Evolutionary conservation across 1,140 invertebrate species (phyloP).

Genomic region (Amyelois transitella): DNA sequence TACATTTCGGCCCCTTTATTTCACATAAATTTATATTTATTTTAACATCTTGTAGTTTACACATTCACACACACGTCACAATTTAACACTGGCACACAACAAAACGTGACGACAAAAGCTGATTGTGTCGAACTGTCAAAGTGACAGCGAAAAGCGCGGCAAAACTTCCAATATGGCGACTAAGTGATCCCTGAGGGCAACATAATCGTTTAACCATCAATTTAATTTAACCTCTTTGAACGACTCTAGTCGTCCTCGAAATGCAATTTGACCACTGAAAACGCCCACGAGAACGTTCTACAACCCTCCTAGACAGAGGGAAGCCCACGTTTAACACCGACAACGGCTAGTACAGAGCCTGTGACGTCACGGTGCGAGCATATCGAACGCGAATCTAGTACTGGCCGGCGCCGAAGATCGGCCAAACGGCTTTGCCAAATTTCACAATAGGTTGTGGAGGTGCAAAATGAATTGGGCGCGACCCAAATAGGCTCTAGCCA

Average conservation of each 20-base stretch:
- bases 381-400: slow-evolving; percentile 26
- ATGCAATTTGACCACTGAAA: too few relatives aligned
- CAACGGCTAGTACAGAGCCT: not conserved
- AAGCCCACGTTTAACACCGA: not conserved
- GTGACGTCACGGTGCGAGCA: slow-evolving; percentile 37
- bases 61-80: not conserved
- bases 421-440: slow-evolving; percentile 61
- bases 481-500: not conserved
- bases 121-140: slow-evolving; percentile 18
- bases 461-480: not conserved
- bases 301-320: not conserved
- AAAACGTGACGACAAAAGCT: slow-evolving; percentile 17
- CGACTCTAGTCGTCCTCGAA: too few relatives aligned
- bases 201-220: not conserved
- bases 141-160: slow-evolving; percentile 25
- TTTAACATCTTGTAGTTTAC: not conserved
- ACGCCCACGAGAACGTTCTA: not conserved
- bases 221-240: too few relatives aligned
- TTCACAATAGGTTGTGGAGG: slow-evolving; percentile 39
- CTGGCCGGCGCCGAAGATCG: slow-evolving; percentile 28
- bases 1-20: not conserved
- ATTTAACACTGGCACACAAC: slow-evolving; percentile 2
- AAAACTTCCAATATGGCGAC: slow-evolving; percentile 19
- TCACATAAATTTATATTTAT: not conserved
- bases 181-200: slow-evolving; percentile 42